Percentiles rank a stretch among this genome's conserved stretches.
Conservation (phyloP, 1,140 invertebrate genomes). For the Meloidogyne exigua region DNA sequence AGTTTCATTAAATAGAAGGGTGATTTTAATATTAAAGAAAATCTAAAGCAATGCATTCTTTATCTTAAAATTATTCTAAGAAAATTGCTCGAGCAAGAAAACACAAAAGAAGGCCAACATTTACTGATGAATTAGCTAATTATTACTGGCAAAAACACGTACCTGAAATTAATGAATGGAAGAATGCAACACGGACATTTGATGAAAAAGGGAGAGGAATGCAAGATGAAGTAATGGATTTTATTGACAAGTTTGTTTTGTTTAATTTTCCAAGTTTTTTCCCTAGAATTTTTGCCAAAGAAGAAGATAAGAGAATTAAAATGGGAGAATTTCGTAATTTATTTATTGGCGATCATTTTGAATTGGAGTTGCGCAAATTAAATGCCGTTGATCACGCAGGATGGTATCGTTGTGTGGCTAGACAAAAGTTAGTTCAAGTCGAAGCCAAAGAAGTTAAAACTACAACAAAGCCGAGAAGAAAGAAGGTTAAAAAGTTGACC, state of each 20-base stretch:
- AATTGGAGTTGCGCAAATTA: conserved; percentile 11
- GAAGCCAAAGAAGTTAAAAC: not conserved
- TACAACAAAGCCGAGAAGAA: not conserved
- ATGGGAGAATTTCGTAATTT: not conserved
- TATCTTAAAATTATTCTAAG: not conserved
- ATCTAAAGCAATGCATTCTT: not conserved
- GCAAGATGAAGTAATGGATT: conserved; percentile 1
- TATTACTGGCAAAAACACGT: conserved; percentile 8
- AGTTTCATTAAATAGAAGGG: no score
- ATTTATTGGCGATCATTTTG: conserved; percentile 21
- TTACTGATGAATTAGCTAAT: not conserved
- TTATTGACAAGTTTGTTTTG: conserved; percentile 7
- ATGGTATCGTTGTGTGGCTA: conserved; percentile 20
- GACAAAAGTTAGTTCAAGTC: not conserved
- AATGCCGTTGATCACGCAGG: not conserved
- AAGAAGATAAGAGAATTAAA: not conserved
- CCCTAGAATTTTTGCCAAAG: not conserved
- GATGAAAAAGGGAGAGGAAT: conserved; percentile 8
- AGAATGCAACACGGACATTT: not conserved
- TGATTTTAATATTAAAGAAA: no score
- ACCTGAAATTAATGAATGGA: not conserved
- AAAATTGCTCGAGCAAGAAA: conserved; percentile 3
- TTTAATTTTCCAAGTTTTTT: no score
- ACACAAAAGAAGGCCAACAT: conserved; percentile 2
- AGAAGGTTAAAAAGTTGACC: not conserved